phyloP scores from a whole-genome alignment of 2,113 vertebrate genomes.

The Rhineura floridana region DNA sequence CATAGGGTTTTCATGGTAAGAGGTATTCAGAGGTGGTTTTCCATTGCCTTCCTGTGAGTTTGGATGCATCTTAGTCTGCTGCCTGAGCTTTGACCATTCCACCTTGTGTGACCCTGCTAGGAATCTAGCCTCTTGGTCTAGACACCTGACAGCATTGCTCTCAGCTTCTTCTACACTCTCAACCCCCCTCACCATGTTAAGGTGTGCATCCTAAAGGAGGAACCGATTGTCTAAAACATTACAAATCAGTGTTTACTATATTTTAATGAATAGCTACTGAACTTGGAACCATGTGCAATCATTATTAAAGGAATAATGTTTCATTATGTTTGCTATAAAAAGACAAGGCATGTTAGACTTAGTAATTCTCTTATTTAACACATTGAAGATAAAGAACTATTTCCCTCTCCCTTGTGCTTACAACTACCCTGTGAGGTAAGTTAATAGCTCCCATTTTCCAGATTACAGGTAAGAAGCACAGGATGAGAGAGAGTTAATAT shows the following conservation, averaged over 20 bases:
- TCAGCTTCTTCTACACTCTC: too few species aligned
- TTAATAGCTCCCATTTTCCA: background rate
- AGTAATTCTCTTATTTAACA: background rate
- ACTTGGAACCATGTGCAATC: background rate
- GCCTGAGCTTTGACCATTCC: constrained; percentile 26
- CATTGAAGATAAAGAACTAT: background rate
- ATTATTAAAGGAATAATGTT: background rate
- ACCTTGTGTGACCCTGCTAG: too few species aligned
- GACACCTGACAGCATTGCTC: too few species aligned
- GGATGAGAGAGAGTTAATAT: background rate
- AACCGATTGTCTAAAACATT: background rate
- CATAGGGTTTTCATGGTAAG: too few species aligned
- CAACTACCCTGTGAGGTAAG: background rate
- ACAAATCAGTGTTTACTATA: background rate
- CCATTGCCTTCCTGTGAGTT: too few species aligned
- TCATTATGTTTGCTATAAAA: background rate
- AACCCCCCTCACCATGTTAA: too few species aligned
- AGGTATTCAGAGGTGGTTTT: too few species aligned
- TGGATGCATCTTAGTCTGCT: too few species aligned
- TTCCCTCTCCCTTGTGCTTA: background rate
- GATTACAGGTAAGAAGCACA: background rate
- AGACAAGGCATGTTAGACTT: background rate
- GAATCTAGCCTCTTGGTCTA: too few species aligned
- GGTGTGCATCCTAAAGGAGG: too few species aligned
- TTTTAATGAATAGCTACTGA: background rate